These are phyloP conservation scores for Ennomos erosarius DNA, from an alignment of 2,888 invertebrate species.

Conservation along the genomic window DNA sequence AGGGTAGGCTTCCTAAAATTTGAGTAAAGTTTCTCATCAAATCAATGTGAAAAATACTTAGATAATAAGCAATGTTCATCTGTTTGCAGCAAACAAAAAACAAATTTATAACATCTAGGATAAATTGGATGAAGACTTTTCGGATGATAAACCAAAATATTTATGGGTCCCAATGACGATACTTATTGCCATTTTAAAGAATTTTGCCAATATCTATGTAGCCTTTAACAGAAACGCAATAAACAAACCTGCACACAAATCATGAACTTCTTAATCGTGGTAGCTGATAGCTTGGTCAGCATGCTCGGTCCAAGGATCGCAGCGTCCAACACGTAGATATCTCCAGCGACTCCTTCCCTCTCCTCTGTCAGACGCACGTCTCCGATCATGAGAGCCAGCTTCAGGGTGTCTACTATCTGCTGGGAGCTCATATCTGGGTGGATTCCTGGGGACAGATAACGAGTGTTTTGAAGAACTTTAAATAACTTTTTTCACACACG, in stretches of 20 bases:
- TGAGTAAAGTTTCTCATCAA: not conserved
- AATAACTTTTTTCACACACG: too few species aligned
- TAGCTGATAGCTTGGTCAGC: slow-evolving; percentile 92
- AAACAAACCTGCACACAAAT: slow-evolving; percentile 89
- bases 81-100: too few species aligned
- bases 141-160: too few species aligned
- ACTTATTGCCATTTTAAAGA: too few species aligned
- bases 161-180: too few species aligned
- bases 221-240: not conserved
- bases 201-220: too few species aligned
- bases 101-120: too few species aligned
- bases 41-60: not conserved
- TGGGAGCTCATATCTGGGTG: slow-evolving; percentile 88
- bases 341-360: slow-evolving; percentile 91
- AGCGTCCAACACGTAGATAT: slow-evolving; percentile 92
- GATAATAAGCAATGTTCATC: too few species aligned
- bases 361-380: slow-evolving; percentile 92
- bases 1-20: slow-evolving; percentile 87
- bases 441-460: slow-evolving; percentile 67
- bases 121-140: too few species aligned
- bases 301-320: slow-evolving; percentile 90
- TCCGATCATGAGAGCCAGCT: slow-evolving; percentile 93
- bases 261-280: slow-evolving; percentile 92
- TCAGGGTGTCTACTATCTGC: slow-evolving; percentile 90
- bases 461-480: not conserved